These are phyloP conservation scores for Tuta absoluta DNA, from an alignment of 2,888 invertebrate species.

Conservation along the genomic window DNA sequence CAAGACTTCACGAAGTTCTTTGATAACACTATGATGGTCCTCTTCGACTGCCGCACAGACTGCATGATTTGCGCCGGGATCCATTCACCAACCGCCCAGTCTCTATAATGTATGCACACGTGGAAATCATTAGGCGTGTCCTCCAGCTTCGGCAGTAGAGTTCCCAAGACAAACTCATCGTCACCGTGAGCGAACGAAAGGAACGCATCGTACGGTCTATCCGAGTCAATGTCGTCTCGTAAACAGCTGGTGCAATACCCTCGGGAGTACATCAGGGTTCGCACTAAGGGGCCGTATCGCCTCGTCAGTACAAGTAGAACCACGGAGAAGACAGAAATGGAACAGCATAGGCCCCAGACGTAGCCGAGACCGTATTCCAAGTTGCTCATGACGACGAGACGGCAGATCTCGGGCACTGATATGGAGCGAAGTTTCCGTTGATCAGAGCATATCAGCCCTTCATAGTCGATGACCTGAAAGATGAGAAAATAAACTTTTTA, in stretches of 20 bases:
- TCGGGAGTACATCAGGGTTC: constrained; percentile 12
- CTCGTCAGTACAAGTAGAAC: neutral
- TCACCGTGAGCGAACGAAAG: constrained; percentile 27
- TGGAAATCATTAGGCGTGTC: constrained; percentile 11
- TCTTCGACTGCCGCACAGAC: constrained; percentile 14
- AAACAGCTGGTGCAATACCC: constrained; percentile 17
- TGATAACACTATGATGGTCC: constrained; percentile 27
- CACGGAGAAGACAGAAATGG: constrained; percentile 11
- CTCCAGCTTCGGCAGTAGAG: constrained; percentile 21
- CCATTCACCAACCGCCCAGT: constrained; percentile 25
- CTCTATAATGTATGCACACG: constrained; percentile 24
- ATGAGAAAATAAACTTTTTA: neutral
- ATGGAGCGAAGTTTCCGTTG: neutral
- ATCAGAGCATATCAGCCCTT: neutral
- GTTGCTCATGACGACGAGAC: constrained; percentile 16
- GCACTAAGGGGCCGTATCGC: constrained; percentile 9
- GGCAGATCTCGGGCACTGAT: constrained; percentile 6
- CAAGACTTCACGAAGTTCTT: constrained; percentile 20
- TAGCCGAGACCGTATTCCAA: constrained; percentile 13
- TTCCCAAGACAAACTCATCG: constrained; percentile 12
- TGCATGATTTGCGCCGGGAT: constrained; percentile 25
- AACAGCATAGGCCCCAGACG: constrained; percentile 15
- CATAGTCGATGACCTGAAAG: constrained; percentile 15
- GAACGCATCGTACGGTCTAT: constrained; percentile 25
- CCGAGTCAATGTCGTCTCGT: constrained; percentile 16